phyloP scores from a whole-genome alignment of 2,797 vertebrate genomes.

The Rousettus madagascariensis region DNA sequence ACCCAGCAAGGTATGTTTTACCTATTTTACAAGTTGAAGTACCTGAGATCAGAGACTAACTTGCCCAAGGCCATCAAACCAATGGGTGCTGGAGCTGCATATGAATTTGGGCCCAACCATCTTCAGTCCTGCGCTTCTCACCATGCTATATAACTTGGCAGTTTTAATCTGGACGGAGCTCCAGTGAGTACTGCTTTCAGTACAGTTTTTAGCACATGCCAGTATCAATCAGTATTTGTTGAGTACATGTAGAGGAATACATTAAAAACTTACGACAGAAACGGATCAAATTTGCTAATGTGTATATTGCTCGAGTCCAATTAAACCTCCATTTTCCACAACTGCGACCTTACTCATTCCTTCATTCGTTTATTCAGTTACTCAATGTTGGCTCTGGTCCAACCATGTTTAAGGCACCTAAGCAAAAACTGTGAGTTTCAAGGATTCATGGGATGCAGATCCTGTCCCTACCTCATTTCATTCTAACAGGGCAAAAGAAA shows the following conservation, averaged over 20 bases:
- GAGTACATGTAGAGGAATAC: background rate
- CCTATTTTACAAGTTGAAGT: background rate
- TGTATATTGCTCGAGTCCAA: background rate
- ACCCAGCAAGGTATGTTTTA: background rate
- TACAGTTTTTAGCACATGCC: background rate
- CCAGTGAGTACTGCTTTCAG: background rate
- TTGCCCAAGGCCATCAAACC: slow-evolving; percentile 1
- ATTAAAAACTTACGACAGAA: background rate
- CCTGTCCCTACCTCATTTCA: background rate
- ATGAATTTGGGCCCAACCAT: background rate
- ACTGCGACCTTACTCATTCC: background rate
- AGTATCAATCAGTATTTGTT: background rate
- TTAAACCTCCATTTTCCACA: background rate
- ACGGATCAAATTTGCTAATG: background rate
- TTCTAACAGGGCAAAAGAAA: background rate
- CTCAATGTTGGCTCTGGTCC: background rate
- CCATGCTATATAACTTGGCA: background rate
- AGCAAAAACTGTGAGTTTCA: background rate
- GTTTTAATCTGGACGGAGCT: background rate
- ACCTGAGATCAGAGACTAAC: background rate
- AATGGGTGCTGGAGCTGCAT: background rate
- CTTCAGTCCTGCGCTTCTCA: background rate
- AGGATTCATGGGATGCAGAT: background rate
- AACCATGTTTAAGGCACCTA: background rate
- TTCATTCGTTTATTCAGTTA: background rate